phyloP scores from a whole-genome alignment of 2,888 invertebrate genomes.

The Carterocephalus palaemon region DNA sequence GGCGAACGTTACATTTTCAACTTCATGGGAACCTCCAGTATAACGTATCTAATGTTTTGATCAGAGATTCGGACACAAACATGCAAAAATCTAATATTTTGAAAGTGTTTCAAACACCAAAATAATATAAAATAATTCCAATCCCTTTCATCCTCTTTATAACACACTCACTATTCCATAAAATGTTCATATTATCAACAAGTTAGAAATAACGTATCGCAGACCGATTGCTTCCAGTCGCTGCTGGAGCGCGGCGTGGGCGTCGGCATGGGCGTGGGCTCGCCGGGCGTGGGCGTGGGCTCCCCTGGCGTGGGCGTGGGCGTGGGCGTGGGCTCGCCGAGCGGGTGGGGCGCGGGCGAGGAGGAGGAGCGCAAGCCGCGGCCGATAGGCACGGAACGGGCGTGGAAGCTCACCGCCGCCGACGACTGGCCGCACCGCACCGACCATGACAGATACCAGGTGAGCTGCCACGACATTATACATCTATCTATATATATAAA shows the following conservation, averaged over 20 bases:
- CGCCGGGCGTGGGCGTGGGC: conserved; percentile 39
- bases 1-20: too few relatives aligned
- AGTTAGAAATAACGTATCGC: not conserved
- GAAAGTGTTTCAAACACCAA: too few relatives aligned
- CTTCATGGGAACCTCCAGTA: too few relatives aligned
- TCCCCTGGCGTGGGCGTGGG: conserved; percentile 39
- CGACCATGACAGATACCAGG: conserved; percentile 60
- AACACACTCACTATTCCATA: too few relatives aligned
- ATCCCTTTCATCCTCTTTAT: too few relatives aligned
- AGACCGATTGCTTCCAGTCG: conserved; percentile 43
- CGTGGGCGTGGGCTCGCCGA: conserved; percentile 32
- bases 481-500: too few relatives aligned
- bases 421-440: conserved; percentile 60
- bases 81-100: too few relatives aligned
- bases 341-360: conserved; percentile 50
- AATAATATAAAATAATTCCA: too few relatives aligned
- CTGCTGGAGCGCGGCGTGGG: conserved; percentile 65
- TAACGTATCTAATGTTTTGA: too few relatives aligned
- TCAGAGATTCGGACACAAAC: too few relatives aligned
- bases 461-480: too few relatives aligned
- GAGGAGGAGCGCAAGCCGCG: conserved; percentile 81
- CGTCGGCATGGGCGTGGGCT: conserved; percentile 34
- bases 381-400: conserved; percentile 91
- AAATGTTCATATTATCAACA: too few relatives aligned
- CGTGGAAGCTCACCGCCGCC: conserved; percentile 80